These are phyloP conservation scores for Marronus borbonicus DNA, from an alignment of 2,888 invertebrate genomes.

Conservation along the genomic window DNA sequence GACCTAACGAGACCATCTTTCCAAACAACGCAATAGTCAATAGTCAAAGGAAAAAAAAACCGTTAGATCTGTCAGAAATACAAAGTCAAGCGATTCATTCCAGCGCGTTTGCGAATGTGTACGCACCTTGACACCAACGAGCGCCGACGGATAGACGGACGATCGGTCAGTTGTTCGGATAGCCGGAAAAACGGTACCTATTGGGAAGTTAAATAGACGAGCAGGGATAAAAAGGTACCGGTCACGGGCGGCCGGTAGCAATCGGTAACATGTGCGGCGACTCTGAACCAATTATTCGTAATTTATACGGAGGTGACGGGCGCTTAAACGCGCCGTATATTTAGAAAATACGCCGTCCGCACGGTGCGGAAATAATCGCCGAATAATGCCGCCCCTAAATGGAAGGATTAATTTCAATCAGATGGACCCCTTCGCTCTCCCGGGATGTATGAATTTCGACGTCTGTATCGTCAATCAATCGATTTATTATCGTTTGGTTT, in stretches of 20 bases:
- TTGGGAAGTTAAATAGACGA: not conserved
- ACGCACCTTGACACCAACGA: not conserved
- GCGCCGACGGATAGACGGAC: not conserved
- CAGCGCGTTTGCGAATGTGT: too few species aligned
- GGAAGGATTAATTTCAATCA: slow-evolving; percentile 2
- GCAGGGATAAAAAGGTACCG: not conserved
- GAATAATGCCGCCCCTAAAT: not conserved
- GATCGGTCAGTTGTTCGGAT: not conserved
- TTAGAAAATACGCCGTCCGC: not conserved
- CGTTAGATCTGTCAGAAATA: too few species aligned
- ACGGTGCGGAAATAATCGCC: slow-evolving; percentile 14
- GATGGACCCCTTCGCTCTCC: not conserved
- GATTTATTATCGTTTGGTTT: too few species aligned
- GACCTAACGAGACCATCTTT: too few species aligned
- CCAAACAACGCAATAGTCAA: too few species aligned
- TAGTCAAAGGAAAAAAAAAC: too few species aligned
- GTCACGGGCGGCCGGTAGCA: slow-evolving; percentile 1
- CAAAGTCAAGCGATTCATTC: too few species aligned
- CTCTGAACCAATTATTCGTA: slow-evolving; percentile 18
- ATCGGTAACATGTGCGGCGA: slow-evolving; percentile 14
- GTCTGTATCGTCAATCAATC: too few species aligned
- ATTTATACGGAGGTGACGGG: slow-evolving; percentile 9
- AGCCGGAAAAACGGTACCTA: slow-evolving; percentile 17
- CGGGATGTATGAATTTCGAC: too few species aligned
- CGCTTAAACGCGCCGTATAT: not conserved